Conservation (phyloP, 2,888 invertebrate genomes). For the Blastobasis lacticolella region DNA sequence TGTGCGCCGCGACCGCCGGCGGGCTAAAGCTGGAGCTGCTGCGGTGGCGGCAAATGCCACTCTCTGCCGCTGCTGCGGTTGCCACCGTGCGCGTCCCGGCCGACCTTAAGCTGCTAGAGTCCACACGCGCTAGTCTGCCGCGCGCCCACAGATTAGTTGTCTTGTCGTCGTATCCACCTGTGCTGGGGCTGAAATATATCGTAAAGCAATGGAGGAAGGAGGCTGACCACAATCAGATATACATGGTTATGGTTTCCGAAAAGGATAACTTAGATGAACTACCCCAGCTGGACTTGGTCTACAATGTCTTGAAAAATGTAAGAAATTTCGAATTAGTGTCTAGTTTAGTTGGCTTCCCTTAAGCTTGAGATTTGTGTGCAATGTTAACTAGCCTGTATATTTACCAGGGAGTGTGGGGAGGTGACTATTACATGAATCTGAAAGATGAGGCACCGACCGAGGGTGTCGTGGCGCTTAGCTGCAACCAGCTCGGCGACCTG, state of each 20-base stretch:
- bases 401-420: conserved; percentile 27
- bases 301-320: conserved; percentile 28
- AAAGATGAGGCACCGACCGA: conserved; percentile 7
- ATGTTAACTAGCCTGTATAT: not conserved
- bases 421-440: conserved; percentile 26
- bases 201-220: conserved; percentile 29
- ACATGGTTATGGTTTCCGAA: conserved; percentile 27
- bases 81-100: conserved; percentile 20
- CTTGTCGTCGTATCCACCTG: conserved; percentile 25
- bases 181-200: conserved; percentile 22
- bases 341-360: too few relatives aligned
- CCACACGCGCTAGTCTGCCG: conserved; percentile 18
- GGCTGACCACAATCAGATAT: conserved; percentile 24
- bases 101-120: conserved; percentile 20
- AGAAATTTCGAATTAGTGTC: conserved; percentile 7
- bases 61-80: conserved; percentile 15
- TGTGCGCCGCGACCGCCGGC: conserved; percentile 17
- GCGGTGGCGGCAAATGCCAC: conserved; percentile 21
- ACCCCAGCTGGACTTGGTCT: conserved; percentile 30
- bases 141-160: conserved; percentile 24
- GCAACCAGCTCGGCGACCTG: conserved; percentile 23
- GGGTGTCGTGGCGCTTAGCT: conserved; percentile 18
- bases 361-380: too few relatives aligned
- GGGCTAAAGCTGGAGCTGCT: conserved; percentile 16
- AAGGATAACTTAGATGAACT: conserved; percentile 24